These are phyloP conservation scores for Dasysyrphus albostriatus DNA, from an alignment of 2,888 invertebrate species.

Conservation along the genomic window DNA sequence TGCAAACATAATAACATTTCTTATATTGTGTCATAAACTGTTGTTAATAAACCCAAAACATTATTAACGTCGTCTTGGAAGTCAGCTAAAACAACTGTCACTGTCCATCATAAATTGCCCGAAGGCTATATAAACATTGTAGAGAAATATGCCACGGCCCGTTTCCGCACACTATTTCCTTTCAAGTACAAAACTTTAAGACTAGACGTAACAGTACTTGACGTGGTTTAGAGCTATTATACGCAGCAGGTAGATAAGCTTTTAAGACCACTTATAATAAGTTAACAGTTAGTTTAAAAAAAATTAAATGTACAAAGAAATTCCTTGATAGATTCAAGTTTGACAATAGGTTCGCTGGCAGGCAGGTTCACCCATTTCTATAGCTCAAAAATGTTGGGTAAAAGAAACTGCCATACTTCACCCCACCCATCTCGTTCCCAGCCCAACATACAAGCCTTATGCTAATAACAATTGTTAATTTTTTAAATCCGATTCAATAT, in stretches of 20 bases:
- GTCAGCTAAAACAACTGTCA: conserved; percentile 27
- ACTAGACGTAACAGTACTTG: background rate
- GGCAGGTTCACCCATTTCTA: conserved; percentile 5
- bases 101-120: conserved; percentile 15
- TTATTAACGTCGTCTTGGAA: conserved; percentile 6
- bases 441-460: background rate
- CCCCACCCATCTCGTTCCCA: background rate
- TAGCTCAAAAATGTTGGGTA: conserved; percentile 12
- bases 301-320: conserved; percentile 34
- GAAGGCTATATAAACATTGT: background rate
- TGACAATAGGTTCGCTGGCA: background rate
- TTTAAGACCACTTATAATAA: conserved; percentile 55
- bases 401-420: background rate
- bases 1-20: conserved; percentile 8
- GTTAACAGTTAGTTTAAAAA: background rate
- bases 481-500: conserved; percentile 45
- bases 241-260: background rate
- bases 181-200: background rate
- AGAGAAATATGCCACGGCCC: background rate
- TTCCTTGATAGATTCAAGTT: conserved; percentile 28
- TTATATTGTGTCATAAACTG: conserved; percentile 49
- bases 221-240: background rate
- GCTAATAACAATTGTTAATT: conserved; percentile 20
- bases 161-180: conserved; percentile 41
- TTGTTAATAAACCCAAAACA: conserved; percentile 58